Evolutionary conservation across 2,113 vertebrate genomes (phyloP).

Genomic region (Gymnarchus niloticus): DNA sequence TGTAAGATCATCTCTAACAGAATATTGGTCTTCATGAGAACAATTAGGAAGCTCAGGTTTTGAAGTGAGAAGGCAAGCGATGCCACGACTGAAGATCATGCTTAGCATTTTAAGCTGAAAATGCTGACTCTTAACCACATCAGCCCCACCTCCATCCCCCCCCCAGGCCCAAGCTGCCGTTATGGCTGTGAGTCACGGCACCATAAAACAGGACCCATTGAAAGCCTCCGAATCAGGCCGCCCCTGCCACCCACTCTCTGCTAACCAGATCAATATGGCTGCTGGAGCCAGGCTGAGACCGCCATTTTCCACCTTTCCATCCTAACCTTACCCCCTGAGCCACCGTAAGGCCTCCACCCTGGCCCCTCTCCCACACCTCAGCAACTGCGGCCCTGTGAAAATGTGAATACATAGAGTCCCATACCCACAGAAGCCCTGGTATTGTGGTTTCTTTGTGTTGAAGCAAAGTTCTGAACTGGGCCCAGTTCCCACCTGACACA

Average conservation of each 20-base stretch:
- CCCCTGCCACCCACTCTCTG: not conserved
- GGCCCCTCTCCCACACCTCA: conserved; percentile 44
- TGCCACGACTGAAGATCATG: conserved; percentile 30
- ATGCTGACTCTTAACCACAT: conserved; percentile 60
- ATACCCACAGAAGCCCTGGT: not conserved
- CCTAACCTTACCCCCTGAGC: conserved; percentile 31
- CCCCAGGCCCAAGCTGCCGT: conserved; percentile 51
- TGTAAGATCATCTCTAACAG: not conserved
- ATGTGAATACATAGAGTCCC: not conserved
- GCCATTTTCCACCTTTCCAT: conserved; percentile 39
- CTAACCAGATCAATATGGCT: conserved; percentile 37
- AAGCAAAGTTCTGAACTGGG: not conserved
- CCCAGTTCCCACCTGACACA: not conserved
- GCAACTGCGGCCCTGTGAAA: conserved; percentile 22
- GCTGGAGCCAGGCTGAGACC: conserved; percentile 33
- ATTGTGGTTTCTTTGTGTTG: not conserved
- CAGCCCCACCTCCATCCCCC: conserved; percentile 42
- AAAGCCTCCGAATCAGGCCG: conserved; percentile 36
- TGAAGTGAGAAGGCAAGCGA: not conserved
- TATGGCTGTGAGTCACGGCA: conserved; percentile 60
- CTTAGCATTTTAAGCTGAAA: conserved; percentile 41
- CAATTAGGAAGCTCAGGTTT: no score
- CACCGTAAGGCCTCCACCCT: conserved; percentile 33
- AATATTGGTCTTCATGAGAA: not conserved
- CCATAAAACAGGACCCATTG: conserved; percentile 60